Evolutionary conservation across 2,888 invertebrate species (phyloP).

Genomic region (Mechanitis messenoides): DNA sequence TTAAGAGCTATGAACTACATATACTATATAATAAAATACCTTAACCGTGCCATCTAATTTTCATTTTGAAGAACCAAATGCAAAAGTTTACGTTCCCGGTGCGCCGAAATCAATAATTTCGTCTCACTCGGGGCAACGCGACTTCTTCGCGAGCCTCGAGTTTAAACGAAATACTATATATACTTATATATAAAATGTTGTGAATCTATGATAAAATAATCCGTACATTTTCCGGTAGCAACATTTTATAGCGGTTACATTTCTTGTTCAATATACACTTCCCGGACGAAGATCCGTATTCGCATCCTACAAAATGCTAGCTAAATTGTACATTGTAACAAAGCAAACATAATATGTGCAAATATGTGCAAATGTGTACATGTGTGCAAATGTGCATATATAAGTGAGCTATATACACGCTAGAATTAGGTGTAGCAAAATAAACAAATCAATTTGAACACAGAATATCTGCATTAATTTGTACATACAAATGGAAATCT

Average conservation of each 20-base stretch:
- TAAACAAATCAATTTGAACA: no score
- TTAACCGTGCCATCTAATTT: conserved; percentile 11
- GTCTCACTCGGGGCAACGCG: conserved; percentile 45
- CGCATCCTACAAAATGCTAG: conserved; percentile 24
- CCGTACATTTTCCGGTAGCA: conserved; percentile 6
- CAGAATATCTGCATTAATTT: background rate
- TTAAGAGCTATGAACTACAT: no score
- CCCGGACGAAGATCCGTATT: conserved; percentile 23
- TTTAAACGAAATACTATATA: conserved; percentile 18
- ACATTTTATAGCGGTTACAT: conserved; percentile 17
- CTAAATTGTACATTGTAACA: conserved; percentile 21
- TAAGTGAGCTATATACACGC: background rate
- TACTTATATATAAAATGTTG: conserved; percentile 9
- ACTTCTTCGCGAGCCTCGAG: conserved; percentile 28
- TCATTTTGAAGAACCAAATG: conserved; percentile 35
- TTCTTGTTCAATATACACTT: conserved; percentile 17
- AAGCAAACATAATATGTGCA: background rate
- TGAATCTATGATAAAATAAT: conserved; percentile 11
- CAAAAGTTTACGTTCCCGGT: conserved; percentile 58
- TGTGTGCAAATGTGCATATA: no score
- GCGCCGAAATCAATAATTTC: conserved; percentile 68
- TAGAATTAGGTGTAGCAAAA: no score
- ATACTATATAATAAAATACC: background rate
- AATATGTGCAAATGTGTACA: background rate
- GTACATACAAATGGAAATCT: no score